Evolutionary conservation across 2,888 invertebrate genomes (phyloP), one percentile per base, ranked within the genome.

Genomic region (Tiliacea aurago): DNA sequence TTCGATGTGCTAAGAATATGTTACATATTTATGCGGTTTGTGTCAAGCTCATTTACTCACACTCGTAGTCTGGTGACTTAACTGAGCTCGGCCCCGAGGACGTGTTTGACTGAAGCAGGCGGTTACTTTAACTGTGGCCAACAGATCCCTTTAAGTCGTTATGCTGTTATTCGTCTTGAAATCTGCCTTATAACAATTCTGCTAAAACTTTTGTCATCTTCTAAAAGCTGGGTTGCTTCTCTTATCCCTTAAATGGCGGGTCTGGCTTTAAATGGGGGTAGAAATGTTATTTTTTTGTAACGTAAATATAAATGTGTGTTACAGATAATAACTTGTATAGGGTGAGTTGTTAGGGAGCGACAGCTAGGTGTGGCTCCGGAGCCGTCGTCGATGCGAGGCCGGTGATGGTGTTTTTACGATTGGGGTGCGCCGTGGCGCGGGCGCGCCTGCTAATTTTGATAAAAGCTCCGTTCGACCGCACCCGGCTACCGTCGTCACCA

Each of bases 371-470:
- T 89, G 95, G 94, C 93, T 86, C 84, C 84, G 87, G 81, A 89
- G 92, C 90, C 92, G 91, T 92, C 93, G 93, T 90, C 93, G 92
- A 90, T 91, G 92, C 90, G 93, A 92, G 92, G 90, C 89, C 92
- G 91, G 91, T 94, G 95, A 94, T 94, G 93, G 91, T 94, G 93
- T 92, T 95, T 96, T 96, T 96, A 96, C 93, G 95, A 94, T 91
- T 90, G 93, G 94, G 96, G 96, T 93, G 96, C 93, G 94, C 91
- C 92, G 88, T 87, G 84, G 87, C 88, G 90, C 92, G 93, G 95
- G 93, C 94, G 94, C 94, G 94, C 93, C 93, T 90, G 93, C 95
- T 95, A 95, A 96, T 96, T 96, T 96, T 92, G 95, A 95, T 96
- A 96, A 96, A 96, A 96, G 96, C 96, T 90, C 94, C 94, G 93